Percentiles rank a stretch among this genome's conserved stretches.
Conservation (phyloP, 2,888 invertebrate species). For the Ptilodon capucinus region DNA sequence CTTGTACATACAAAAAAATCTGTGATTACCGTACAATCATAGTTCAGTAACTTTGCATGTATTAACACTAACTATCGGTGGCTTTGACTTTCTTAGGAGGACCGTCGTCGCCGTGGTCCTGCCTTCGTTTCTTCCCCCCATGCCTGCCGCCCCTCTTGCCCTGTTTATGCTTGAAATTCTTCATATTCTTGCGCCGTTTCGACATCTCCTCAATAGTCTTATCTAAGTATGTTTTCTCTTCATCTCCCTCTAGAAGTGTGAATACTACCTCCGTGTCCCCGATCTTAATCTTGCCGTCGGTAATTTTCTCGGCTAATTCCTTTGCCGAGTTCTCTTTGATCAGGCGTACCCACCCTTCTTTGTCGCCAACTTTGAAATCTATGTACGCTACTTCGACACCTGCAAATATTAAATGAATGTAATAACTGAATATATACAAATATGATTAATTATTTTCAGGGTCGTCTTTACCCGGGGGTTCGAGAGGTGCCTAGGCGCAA, state of each 20-base stretch:
- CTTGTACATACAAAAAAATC: not conserved
- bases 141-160: slow-evolving; percentile 39
- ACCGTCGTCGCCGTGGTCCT: slow-evolving; percentile 50
- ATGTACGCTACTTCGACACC: slow-evolving; percentile 87
- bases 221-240: slow-evolving; percentile 85
- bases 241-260: slow-evolving; percentile 86
- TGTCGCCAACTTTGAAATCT: slow-evolving; percentile 89
- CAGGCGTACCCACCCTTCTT: slow-evolving; percentile 88
- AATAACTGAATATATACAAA: too few species aligned
- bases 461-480: too few species aligned
- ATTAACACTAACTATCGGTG: slow-evolving; percentile 47
- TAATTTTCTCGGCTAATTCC: slow-evolving; percentile 84
- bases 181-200: slow-evolving; percentile 78
- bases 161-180: slow-evolving; percentile 58
- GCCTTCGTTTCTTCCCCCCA: slow-evolving; percentile 55
- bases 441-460: too few species aligned
- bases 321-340: slow-evolving; percentile 87
- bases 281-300: slow-evolving; percentile 83
- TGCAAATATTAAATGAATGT: slow-evolving; percentile 22
- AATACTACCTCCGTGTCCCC: slow-evolving; percentile 78
- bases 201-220: slow-evolving; percentile 85
- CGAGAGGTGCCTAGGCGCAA: too few species aligned
- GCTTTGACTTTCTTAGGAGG: slow-evolving; percentile 55
- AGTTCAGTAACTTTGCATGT: slow-evolving; percentile 2
- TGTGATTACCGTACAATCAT: not conserved